Percentiles rank a stretch among this genome's conserved stretches.
These are phyloP conservation scores for Phoenoteleia sp. DNA, from an alignment of 2,888 invertebrate genomes.

Conservation along the genomic window DNA sequence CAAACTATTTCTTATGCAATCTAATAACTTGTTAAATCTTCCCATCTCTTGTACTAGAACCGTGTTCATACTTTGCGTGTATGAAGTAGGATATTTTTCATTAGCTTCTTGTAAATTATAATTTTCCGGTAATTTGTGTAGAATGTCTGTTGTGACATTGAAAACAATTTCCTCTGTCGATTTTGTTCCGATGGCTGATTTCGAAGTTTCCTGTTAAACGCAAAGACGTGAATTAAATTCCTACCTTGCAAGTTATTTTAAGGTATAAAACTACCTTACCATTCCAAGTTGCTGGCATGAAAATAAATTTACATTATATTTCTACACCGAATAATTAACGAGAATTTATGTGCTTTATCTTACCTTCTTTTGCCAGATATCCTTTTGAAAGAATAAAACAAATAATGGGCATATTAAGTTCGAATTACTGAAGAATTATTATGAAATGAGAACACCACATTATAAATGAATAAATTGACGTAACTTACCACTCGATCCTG, in stretches of 20 bases:
- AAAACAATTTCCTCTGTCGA: conserved; percentile 94
- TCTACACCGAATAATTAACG: background rate
- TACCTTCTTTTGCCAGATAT: conserved; percentile 80
- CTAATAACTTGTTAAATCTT: conserved; percentile 92
- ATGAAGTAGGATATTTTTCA: conserved; percentile 91
- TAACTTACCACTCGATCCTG: conserved; percentile 82
- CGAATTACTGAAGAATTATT: no score
- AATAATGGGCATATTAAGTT: no score
- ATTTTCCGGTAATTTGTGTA: conserved; percentile 91
- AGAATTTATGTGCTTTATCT: no score
- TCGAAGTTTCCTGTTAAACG: conserved; percentile 89
- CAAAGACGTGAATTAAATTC: background rate
- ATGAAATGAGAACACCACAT: no score
- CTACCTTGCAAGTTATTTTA: background rate
- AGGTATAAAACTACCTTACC: conserved; percentile 41
- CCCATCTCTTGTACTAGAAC: conserved; percentile 96
- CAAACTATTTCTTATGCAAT: conserved; percentile 92
- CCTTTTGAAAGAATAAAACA: conserved; percentile 73
- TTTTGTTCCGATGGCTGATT: conserved; percentile 88
- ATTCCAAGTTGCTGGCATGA: conserved; percentile 64
- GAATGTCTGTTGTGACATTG: conserved; percentile 93
- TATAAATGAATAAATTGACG: no score
- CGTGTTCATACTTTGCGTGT: conserved; percentile 97
- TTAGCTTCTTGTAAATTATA: conserved; percentile 90
- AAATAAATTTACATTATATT: conserved; percentile 13